Evolutionary conservation across 2,888 invertebrate genomes (phyloP).

Genomic region (Rhagium mordax): DNA sequence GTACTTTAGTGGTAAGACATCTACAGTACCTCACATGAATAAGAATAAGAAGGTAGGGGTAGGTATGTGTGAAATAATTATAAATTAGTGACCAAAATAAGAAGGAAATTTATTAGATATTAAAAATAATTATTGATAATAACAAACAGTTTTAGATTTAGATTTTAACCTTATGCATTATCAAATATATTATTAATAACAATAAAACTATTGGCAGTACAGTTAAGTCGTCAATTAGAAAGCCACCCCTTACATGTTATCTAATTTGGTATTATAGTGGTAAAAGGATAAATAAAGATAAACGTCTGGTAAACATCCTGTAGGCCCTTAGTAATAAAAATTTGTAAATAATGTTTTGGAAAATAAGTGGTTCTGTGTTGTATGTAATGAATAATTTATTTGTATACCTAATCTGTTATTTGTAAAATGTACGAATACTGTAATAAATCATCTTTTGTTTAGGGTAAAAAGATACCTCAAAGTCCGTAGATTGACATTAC

Average conservation of each 20-base stretch:
- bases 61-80: too few relatives aligned
- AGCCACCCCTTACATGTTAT: slow-evolving; percentile 2
- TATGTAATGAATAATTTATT: background rate
- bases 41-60: too few relatives aligned
- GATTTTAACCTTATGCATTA: too few relatives aligned
- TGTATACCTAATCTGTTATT: background rate
- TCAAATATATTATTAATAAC: too few relatives aligned
- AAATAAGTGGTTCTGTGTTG: slow-evolving; percentile 7
- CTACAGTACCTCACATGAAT: too few relatives aligned
- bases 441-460: background rate
- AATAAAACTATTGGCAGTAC: background rate
- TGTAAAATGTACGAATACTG: background rate
- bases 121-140: too few relatives aligned
- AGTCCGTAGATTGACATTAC: background rate
- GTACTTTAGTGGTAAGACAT: too few relatives aligned
- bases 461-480: background rate
- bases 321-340: slow-evolving; percentile 20
- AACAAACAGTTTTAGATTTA: too few relatives aligned
- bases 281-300: slow-evolving; percentile 31
- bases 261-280: slow-evolving; percentile 12
- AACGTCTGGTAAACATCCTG: slow-evolving; percentile 36
- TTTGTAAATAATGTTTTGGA: slow-evolving; percentile 16
- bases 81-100: too few relatives aligned
- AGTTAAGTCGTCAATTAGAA: background rate
- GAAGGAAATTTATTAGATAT: too few relatives aligned